Conservation (phyloP, 2,797 vertebrate species). For the Sebastes iracundus region DNA sequence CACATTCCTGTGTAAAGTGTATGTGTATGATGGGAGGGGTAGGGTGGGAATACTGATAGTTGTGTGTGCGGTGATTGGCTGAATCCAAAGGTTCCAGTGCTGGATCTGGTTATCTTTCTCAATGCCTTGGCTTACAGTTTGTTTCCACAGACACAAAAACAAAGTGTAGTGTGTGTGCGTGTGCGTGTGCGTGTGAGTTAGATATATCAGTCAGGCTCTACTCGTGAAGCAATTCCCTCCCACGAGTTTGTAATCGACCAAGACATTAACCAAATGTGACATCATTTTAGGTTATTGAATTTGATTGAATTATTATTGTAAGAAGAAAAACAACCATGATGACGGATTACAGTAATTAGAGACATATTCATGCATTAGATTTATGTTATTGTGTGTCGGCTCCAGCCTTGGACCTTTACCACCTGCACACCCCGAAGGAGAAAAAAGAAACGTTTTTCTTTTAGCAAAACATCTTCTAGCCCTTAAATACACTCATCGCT, state of each 20-base stretch:
- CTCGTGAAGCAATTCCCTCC: background rate
- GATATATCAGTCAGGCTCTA: background rate
- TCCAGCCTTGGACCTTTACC: background rate
- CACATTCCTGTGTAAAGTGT: conserved; percentile 79
- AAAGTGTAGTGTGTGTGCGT: background rate
- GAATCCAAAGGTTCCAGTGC: conserved; percentile 58
- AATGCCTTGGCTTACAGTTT: conserved; percentile 39
- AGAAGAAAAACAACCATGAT: background rate
- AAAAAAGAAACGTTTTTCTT: background rate
- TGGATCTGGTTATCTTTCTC: conserved; percentile 72
- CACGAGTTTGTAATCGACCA: background rate
- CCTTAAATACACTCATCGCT: background rate
- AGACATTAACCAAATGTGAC: background rate
- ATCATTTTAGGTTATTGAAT: background rate
- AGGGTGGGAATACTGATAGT: conserved; percentile 69
- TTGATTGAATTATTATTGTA: background rate
- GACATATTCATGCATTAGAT: background rate
- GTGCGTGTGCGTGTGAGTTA: background rate
- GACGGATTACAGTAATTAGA: background rate
- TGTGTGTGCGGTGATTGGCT: conserved; percentile 69
- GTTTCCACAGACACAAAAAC: conserved; percentile 53
- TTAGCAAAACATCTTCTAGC: background rate
- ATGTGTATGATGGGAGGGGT: conserved; percentile 48
- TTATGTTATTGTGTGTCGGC: background rate
- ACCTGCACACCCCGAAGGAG: background rate